Evolutionary conservation across 1,140 invertebrate species (phyloP).

Genomic region (Drosophila prosaltans): DNA sequence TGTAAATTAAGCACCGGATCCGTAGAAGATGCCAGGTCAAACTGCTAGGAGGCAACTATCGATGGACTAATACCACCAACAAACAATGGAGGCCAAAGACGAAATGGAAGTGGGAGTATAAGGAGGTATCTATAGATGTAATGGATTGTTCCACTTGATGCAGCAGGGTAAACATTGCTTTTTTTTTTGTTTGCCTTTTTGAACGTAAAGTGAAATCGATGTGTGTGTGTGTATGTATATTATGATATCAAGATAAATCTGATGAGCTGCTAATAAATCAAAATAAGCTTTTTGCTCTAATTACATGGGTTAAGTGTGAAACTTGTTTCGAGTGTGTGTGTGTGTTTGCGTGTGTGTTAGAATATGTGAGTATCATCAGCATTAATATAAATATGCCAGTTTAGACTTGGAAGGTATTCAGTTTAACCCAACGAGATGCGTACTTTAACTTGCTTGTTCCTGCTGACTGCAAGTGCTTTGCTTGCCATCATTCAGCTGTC

Average conservation of each 20-base stretch:
- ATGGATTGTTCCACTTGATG: neutral
- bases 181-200: neutral
- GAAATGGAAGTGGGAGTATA: too few relatives aligned
- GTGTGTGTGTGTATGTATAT: too few relatives aligned
- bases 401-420: neutral
- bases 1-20: neutral
- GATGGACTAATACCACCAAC: neutral
- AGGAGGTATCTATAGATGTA: neutral
- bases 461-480: constrained; percentile 24
- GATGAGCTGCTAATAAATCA: constrained; percentile 47
- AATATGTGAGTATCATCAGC: neutral
- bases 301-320: constrained; percentile 44
- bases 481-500: constrained; percentile 10
- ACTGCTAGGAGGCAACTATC: neutral
- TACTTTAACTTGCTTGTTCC: constrained; percentile 2
- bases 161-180: neutral
- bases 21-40: neutral
- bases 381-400: constrained; percentile 34
- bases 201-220: neutral
- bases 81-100: neutral
- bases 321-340: constrained; percentile 3
- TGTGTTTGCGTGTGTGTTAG: neutral
- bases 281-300: constrained; percentile 46
- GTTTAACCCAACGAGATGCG: constrained; percentile 26
- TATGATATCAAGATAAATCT: constrained; percentile 21